Evolutionary conservation across 2,888 invertebrate genomes (phyloP).

Genomic region (Lepidocyrtoides sp.): DNA sequence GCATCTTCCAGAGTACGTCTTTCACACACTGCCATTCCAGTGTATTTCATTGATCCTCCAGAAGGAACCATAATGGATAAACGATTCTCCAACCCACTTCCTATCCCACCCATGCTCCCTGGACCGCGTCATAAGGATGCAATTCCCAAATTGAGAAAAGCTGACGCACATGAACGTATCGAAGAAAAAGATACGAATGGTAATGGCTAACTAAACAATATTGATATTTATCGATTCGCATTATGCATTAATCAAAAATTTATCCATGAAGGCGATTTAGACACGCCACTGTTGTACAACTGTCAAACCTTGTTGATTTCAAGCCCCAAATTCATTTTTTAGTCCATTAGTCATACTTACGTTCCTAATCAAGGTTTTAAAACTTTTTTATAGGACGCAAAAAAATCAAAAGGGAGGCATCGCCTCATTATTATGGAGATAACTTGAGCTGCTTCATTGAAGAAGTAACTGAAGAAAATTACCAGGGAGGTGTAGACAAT

Average conservation of each 20-base stretch:
- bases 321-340: too few species aligned
- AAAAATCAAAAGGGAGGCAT: neutral
- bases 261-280: too few species aligned
- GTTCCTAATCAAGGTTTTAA: too few species aligned
- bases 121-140: constrained; percentile 13
- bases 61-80: constrained; percentile 71
- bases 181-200: neutral
- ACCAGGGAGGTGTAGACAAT: neutral
- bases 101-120: constrained; percentile 41
- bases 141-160: constrained; percentile 41
- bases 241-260: too few species aligned
- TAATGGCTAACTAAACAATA: too few species aligned
- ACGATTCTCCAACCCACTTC: constrained; percentile 51
- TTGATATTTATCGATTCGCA: too few species aligned
- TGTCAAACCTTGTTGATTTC: too few species aligned
- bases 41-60: constrained; percentile 68
- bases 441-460: constrained; percentile 61
- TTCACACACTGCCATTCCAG: constrained; percentile 72
- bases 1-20: constrained; percentile 74
- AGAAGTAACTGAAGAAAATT: constrained; percentile 64
- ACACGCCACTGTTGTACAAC: too few species aligned
- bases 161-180: too few species aligned
- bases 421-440: neutral
- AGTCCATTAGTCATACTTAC: too few species aligned
- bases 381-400: too few species aligned